These are phyloP conservation scores for Lasioglossum calceatum DNA, from an alignment of 2,888 invertebrate species.

Conservation along the genomic window DNA sequence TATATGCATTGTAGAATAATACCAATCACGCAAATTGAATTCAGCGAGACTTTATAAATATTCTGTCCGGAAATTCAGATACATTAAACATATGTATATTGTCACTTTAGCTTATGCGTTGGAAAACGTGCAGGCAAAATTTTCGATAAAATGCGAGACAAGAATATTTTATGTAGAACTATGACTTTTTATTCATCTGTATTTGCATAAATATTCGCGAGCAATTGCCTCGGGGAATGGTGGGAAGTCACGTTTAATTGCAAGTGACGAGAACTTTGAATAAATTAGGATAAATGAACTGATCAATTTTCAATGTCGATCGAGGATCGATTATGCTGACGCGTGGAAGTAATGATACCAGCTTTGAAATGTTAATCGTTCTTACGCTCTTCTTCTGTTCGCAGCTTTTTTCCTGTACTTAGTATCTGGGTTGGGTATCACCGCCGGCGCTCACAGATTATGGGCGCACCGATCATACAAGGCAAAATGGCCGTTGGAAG, in stretches of 20 bases:
- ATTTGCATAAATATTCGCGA: background rate
- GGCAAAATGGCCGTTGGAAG: conserved; percentile 94
- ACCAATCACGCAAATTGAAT: too few relatives aligned
- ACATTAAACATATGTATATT: too few relatives aligned
- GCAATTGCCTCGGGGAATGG: background rate
- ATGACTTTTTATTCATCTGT: background rate
- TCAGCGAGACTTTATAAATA: too few relatives aligned
- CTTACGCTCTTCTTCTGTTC: conserved; percentile 68
- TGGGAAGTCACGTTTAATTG: background rate
- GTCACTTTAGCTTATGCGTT: too few relatives aligned
- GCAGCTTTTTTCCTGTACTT: conserved; percentile 91
- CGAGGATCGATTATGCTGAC: too few relatives aligned
- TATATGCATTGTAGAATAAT: too few relatives aligned
- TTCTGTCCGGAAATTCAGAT: too few relatives aligned
- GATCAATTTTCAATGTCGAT: too few relatives aligned
- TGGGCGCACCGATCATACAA: conserved; percentile 99
- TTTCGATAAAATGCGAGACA: background rate
- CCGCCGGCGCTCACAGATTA: conserved; percentile 97
- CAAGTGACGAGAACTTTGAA: too few relatives aligned
- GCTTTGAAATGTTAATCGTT: background rate
- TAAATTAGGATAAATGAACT: too few relatives aligned
- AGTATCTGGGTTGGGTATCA: conserved; percentile 95
- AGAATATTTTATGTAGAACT: background rate
- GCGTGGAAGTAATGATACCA: background rate
- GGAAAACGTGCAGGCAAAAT: too few relatives aligned